Evolutionary conservation across 2,797 vertebrate species (phyloP).

Genomic region (Sardinella longiceps): DNA sequence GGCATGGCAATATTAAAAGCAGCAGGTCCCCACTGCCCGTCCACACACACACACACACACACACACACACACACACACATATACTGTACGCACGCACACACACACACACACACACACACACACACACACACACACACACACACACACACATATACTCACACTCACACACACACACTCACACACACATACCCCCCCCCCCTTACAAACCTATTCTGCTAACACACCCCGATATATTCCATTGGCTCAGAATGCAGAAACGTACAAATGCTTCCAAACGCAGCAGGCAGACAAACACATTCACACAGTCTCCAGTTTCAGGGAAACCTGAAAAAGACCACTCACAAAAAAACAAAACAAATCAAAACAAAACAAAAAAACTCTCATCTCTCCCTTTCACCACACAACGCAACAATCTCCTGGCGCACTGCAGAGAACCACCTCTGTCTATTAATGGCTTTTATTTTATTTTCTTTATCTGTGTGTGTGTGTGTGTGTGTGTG

Average conservation of each 20-base stretch:
- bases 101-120: not conserved
- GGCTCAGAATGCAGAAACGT: not conserved
- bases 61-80: not conserved
- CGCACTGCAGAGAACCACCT: not conserved
- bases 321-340: not conserved
- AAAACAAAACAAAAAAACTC: not conserved
- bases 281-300: too few relatives aligned
- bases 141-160: too few relatives aligned
- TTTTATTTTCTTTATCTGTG: not conserved
- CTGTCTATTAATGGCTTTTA: not conserved
- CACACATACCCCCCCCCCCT: too few relatives aligned
- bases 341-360: not conserved
- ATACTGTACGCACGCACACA: not conserved
- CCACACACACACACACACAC: not conserved
- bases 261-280: not conserved
- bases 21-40: not conserved
- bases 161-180: not conserved
- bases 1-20: constrained; percentile 2
- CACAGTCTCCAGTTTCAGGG: not conserved
- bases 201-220: not conserved
- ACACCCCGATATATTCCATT: not conserved
- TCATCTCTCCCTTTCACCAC: not conserved
- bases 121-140: constrained; percentile 17
- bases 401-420: not conserved
- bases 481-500: not conserved